Evolutionary conservation across 2,797 vertebrate genomes (phyloP).

Genomic region (Pyrocephalus nanus): DNA sequence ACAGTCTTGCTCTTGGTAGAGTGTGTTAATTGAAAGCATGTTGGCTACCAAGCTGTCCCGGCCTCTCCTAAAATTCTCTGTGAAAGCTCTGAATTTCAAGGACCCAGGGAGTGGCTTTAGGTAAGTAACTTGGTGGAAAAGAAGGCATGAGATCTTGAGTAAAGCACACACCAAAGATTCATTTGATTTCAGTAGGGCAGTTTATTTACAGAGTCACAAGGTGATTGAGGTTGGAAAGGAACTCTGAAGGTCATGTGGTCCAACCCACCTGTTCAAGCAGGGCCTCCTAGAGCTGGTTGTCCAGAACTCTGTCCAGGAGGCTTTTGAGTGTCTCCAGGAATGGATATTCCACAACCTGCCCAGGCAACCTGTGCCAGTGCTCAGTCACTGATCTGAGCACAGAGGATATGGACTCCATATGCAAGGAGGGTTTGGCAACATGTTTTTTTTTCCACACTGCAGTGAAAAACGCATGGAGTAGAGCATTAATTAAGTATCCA

Average conservation of each 20-base stretch:
- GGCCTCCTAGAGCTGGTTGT: neutral
- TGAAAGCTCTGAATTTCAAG: conserved; percentile 49
- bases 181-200: neutral
- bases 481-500: neutral
- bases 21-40: conserved; percentile 28
- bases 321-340: neutral
- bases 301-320: neutral
- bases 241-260: neutral
- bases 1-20: neutral
- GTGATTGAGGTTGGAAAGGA: neutral
- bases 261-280: neutral
- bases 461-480: neutral
- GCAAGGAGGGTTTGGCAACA: neutral
- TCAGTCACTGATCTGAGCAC: neutral
- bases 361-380: neutral
- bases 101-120: conserved; percentile 26
- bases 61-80: conserved; percentile 51
- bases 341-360: neutral
- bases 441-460: neutral
- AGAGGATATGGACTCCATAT: neutral
- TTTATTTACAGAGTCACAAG: neutral
- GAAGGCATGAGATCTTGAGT: neutral
- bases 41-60: conserved; percentile 68
- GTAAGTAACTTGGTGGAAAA: conserved; percentile 41
- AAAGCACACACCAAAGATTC: neutral